Evolutionary conservation across 2,113 vertebrate species (phyloP), one percentile per base, ranked within the genome.

Genomic region (Neogale vison): DNA sequence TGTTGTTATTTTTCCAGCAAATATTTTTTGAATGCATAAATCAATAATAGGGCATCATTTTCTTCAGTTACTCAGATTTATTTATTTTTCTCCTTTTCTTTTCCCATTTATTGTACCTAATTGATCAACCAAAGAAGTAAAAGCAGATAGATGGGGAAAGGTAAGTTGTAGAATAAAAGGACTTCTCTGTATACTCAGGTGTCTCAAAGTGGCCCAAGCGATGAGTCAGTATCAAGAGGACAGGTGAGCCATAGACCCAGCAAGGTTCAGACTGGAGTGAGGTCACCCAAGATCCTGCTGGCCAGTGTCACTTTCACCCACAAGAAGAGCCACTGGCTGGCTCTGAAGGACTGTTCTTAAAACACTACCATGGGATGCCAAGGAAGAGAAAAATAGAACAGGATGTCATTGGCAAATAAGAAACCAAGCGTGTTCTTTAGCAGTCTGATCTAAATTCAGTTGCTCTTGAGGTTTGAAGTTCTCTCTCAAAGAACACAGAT

Each of bases 371-470:
- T 4, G 7, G 42, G 6, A 90, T n/a, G 17, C 13, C 6, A 12
- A 79, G 29, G 7, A 65, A 39, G 23, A 36, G 26, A 69, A 63
- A 50, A 47, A 29, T 1, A 39, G 21, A 29, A 55, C 2, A 17
- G 3, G 3, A 69, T 31, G 3, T 63, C 77, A 72, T 0, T 31
- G 9, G 21, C 10, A 55, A 52, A 57, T 29, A 31, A 92, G 69
- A 95, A 95, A 69, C 1, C 80, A 45, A 34, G 8, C 1, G 0
- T 2, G 3, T 42, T 79, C 57, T 91, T 24, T 8, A 26, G 26
- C 50, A 88, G 24, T 29, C 26, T 83, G 42, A 72, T 77, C 20
- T 92, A 83, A 90, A 67, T 84, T 88, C 47, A 74, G 36, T 59
- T 42, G 55, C 36, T 82, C 5, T 1, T 23, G 2, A 84, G 26